Conservation (phyloP, 2,797 vertebrate species). For the Tangara arthus region DNA sequence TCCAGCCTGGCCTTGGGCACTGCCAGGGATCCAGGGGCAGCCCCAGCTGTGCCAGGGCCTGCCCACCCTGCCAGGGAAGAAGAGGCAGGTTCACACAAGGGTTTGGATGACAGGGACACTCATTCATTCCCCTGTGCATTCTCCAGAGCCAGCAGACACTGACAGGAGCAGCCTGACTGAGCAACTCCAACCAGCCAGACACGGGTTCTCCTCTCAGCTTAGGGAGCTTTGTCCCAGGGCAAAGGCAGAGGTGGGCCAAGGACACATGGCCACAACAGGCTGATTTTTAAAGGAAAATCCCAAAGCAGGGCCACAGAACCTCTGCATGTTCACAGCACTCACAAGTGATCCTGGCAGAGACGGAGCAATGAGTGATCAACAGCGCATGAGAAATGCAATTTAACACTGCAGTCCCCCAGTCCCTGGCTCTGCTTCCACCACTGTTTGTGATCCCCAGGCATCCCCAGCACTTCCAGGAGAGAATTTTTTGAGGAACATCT, state of each 20-base stretch:
- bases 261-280: neutral
- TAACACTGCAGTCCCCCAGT: fast-evolving
- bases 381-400: neutral
- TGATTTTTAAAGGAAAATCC: neutral
- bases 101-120: neutral
- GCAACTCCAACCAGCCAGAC: neutral
- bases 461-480: neutral
- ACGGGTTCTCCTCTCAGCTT: neutral
- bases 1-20: neutral
- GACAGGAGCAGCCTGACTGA: neutral
- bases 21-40: neutral
- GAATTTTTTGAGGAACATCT: neutral
- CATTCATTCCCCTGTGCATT: fast-evolving
- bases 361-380: fast-evolving
- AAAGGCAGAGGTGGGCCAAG: neutral
- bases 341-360: neutral
- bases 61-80: fast-evolving
- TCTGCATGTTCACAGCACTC: neutral
- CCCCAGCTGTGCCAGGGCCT: neutral
- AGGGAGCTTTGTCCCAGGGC: neutral
- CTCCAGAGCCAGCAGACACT: neutral
- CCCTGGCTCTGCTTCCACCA: neutral
- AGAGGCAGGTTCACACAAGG: fast-evolving
- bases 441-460: neutral
- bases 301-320: neutral